Evolutionary conservation across 1,140 invertebrate genomes (phyloP).

Genomic region (Marisa cornuarietis): DNA sequence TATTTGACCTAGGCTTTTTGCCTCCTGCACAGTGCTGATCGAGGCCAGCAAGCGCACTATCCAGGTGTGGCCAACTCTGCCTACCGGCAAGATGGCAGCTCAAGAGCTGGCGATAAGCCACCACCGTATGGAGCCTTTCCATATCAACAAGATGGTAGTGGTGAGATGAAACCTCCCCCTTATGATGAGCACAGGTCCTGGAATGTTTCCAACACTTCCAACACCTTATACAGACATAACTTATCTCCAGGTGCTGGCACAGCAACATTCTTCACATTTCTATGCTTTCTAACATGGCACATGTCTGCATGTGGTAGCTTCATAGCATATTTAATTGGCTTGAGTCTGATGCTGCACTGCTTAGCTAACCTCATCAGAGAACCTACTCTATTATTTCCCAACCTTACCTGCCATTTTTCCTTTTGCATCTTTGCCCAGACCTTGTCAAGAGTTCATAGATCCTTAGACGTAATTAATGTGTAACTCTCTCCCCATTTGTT

Average conservation of each 20-base stretch:
- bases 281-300: neutral
- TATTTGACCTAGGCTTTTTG: neutral
- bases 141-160: constrained; percentile 3
- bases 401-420: too few relatives aligned
- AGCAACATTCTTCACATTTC: neutral
- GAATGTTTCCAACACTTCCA: neutral
- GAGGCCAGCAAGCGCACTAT: constrained; percentile 4
- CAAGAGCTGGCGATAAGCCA: constrained; percentile 1
- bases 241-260: constrained; percentile 4
- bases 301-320: constrained; percentile 6
- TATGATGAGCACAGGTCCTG: neutral
- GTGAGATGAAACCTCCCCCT: constrained; percentile 24
- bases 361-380: neutral
- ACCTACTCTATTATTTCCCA: too few relatives aligned
- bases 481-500: too few relatives aligned
- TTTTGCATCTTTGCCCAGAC: too few relatives aligned
- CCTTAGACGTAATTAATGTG: too few relatives aligned
- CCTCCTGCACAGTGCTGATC: constrained; percentile 13
- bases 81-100: constrained; percentile 15
- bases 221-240: neutral
- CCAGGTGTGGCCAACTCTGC: constrained; percentile 8
- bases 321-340: neutral
- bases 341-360: neutral
- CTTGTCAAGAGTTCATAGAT: too few relatives aligned
- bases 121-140: constrained; percentile 13